Conservation (phyloP, 2,888 invertebrate species). For the Thumatha senex region DNA sequence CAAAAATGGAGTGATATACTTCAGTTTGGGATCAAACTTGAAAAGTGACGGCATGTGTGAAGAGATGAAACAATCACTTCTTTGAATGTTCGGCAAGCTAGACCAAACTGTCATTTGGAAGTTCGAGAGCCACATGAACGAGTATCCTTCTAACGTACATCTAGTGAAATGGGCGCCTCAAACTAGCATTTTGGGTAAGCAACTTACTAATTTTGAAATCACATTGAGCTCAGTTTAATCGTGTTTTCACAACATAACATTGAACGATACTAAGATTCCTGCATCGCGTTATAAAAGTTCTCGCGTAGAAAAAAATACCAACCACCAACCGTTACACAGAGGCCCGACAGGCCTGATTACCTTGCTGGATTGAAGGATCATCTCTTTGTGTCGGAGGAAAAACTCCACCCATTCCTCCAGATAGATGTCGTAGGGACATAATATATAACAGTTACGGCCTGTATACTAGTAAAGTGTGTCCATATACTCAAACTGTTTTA, state of each 20-base stretch:
- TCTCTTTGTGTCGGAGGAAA: too few species aligned
- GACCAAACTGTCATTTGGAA: constrained; percentile 68
- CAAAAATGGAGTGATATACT: constrained; percentile 56
- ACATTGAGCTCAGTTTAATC: background rate
- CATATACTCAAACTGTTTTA: too few species aligned
- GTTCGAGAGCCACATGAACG: constrained; percentile 53
- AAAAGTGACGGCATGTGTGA: constrained; percentile 49
- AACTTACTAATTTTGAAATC: background rate
- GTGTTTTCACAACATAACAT: background rate
- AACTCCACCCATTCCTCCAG: too few species aligned
- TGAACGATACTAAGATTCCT: too few species aligned
- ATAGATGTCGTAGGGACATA: too few species aligned
- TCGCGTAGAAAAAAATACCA: too few species aligned
- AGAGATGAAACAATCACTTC: constrained; percentile 46
- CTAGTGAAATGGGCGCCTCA: constrained; percentile 68
- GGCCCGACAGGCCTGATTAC: too few species aligned
- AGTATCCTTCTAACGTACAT: constrained; percentile 56
- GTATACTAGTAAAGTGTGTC: too few species aligned
- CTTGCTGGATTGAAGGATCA: too few species aligned
- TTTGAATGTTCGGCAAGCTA: constrained; percentile 54
- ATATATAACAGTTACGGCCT: too few species aligned
- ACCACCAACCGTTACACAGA: too few species aligned
- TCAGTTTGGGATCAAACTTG: constrained; percentile 58
- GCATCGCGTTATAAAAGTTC: too few species aligned
- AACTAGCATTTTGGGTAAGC: constrained; percentile 51